A percentile compares a stretch with the other conserved stretches of the same genome.
Evolutionary conservation across 2,797 vertebrate species (phyloP).

Genomic region (Podargus strigoides): DNA sequence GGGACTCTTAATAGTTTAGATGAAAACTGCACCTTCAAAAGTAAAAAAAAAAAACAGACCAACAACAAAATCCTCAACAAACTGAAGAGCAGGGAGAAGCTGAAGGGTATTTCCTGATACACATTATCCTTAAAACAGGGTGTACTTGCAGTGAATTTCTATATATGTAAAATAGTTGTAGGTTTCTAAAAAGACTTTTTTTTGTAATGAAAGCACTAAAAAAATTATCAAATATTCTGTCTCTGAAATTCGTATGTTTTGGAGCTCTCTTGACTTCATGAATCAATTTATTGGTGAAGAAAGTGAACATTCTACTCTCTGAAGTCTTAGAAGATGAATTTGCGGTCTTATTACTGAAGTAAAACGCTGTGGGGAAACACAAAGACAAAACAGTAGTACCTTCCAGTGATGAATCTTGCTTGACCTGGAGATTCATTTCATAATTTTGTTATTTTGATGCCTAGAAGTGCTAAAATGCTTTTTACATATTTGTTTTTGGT

Average conservation of each 20-base stretch:
- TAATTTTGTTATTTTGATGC: neutral
- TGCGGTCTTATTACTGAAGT: neutral
- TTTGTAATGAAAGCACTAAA: neutral
- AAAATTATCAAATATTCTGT: neutral
- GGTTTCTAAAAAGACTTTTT: accelerated
- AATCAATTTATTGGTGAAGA: neutral
- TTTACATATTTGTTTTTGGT: neutral
- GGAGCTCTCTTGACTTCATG: neutral
- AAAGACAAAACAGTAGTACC: neutral
- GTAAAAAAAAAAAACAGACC: neutral
- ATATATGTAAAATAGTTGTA: neutral
- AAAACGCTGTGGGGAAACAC: neutral
- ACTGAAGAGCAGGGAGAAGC: neutral
- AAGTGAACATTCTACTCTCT: neutral
- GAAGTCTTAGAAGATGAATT: neutral
- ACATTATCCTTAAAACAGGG: neutral
- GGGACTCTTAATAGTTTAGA: neutral
- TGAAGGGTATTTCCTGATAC: neutral
- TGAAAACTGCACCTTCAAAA: neutral
- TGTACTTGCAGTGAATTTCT: neutral
- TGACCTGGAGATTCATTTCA: neutral
- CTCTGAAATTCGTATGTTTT: neutral
- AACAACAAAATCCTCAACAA: neutral
- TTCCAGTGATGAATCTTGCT: neutral
- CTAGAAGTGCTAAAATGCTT: neutral